A percentile compares a stretch with the other conserved stretches of the same genome.
These are phyloP conservation scores for Apodemia hepburni DNA, from an alignment of 2,888 invertebrate genomes.

Conservation along the genomic window DNA sequence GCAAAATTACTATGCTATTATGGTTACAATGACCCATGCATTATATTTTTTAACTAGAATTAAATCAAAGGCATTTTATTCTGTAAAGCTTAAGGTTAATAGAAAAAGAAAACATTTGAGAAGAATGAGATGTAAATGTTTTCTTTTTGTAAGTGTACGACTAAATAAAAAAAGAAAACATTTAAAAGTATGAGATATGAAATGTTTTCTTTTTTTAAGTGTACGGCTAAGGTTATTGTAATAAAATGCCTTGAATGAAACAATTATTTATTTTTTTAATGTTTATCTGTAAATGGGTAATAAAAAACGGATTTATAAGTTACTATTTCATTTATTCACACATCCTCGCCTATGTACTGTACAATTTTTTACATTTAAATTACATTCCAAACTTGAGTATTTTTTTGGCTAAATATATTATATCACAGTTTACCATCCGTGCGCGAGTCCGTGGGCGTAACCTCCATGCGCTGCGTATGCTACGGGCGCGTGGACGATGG, in stretches of 20 bases:
- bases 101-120: not conserved
- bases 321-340: constrained; percentile 68
- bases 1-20: constrained; percentile 1
- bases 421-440: constrained; percentile 76
- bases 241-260: constrained; percentile 14
- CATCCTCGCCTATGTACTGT: constrained; percentile 70
- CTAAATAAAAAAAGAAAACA: too few species aligned
- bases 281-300: not conserved
- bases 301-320: constrained; percentile 33
- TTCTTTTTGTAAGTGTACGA: too few species aligned
- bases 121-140: too few species aligned
- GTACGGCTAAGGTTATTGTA: not conserved
- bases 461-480: constrained; percentile 40
- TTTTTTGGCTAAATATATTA: constrained; percentile 51
- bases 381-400: constrained; percentile 71
- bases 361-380: constrained; percentile 59
- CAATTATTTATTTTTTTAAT: not conserved
- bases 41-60: not conserved
- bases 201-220: not conserved
- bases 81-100: not conserved
- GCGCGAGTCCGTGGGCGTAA: constrained; percentile 39
- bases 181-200: not conserved
- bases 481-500: constrained; percentile 48
- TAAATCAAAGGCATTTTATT: constrained; percentile 1
- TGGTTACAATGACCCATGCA: not conserved